These are phyloP conservation scores for Psilopogon haemacephalus DNA, from an alignment of 2,113 vertebrate genomes.

Conservation along the genomic window DNA sequence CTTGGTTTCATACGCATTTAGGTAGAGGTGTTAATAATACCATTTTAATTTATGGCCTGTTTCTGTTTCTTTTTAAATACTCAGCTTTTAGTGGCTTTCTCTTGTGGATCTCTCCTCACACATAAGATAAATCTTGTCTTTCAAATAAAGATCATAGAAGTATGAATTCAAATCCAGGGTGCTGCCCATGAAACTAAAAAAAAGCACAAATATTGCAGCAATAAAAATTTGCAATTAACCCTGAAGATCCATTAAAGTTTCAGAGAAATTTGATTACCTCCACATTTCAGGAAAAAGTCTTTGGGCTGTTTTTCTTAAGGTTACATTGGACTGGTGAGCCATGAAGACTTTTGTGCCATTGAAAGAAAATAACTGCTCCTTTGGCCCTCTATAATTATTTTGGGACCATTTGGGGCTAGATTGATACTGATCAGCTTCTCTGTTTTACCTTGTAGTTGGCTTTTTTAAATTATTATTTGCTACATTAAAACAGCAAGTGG, in stretches of 20 bases:
- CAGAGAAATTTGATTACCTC: background rate
- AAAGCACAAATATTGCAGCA: background rate
- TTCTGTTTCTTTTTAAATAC: background rate
- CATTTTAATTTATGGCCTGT: background rate
- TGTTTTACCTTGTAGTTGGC: constrained; percentile 31
- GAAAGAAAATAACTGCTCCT: background rate
- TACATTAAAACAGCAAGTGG: constrained; percentile 61
- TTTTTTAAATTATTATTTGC: constrained; percentile 42
- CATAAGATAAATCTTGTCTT: background rate
- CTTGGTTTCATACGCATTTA: background rate
- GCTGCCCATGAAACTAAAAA: background rate
- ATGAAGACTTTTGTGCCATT: background rate
- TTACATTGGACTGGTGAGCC: background rate
- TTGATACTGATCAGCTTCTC: background rate
- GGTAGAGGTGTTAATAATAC: background rate
- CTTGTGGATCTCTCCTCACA: background rate
- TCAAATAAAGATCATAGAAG: background rate
- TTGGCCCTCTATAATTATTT: background rate
- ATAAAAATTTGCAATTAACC: background rate
- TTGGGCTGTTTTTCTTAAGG: background rate
- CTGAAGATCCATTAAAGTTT: background rate
- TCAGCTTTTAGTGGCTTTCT: background rate
- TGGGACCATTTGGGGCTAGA: background rate
- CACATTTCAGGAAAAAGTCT: background rate
- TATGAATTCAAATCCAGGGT: background rate